Evolutionary conservation across 2,888 invertebrate species (phyloP).

Genomic region (Danaus chrysippus): DNA sequence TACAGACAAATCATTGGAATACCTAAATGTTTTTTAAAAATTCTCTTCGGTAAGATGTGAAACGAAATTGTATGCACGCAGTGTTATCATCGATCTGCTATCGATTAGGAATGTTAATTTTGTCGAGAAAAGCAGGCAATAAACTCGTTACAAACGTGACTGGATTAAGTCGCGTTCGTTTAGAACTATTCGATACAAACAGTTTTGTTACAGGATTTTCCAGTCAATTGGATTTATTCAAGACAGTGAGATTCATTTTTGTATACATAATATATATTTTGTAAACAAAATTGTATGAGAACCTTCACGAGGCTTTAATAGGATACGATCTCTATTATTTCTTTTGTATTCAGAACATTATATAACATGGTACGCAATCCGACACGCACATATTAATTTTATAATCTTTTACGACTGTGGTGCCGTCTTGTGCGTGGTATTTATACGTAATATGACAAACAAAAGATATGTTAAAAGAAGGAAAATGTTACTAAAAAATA

Average conservation of each 20-base stretch:
- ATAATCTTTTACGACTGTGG: conserved; percentile 3
- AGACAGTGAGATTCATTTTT: too few relatives aligned
- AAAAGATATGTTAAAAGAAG: background rate
- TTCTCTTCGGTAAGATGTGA: background rate
- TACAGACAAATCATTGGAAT: too few relatives aligned
- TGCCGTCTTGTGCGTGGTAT: conserved; percentile 3
- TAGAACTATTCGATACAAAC: too few relatives aligned
- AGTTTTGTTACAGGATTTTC: too few relatives aligned
- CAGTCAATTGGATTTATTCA: too few relatives aligned
- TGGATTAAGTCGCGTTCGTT: too few relatives aligned
- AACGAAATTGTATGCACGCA: background rate
- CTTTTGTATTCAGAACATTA: background rate
- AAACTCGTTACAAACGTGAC: background rate
- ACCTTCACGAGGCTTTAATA: too few relatives aligned
- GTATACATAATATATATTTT: too few relatives aligned
- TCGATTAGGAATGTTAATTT: conserved; percentile 2
- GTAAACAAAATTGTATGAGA: too few relatives aligned
- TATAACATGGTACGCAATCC: background rate
- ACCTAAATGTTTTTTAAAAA: too few relatives aligned
- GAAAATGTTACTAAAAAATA: background rate
- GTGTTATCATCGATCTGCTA: background rate
- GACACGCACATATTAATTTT: conserved; percentile 1
- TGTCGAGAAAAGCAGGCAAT: background rate
- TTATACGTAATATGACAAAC: background rate
- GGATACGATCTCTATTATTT: background rate